Percentiles rank a stretch among this genome's conserved stretches.
These are phyloP conservation scores for Eupithecia vulgata DNA, from an alignment of 2,888 invertebrate species.

Conservation along the genomic window DNA sequence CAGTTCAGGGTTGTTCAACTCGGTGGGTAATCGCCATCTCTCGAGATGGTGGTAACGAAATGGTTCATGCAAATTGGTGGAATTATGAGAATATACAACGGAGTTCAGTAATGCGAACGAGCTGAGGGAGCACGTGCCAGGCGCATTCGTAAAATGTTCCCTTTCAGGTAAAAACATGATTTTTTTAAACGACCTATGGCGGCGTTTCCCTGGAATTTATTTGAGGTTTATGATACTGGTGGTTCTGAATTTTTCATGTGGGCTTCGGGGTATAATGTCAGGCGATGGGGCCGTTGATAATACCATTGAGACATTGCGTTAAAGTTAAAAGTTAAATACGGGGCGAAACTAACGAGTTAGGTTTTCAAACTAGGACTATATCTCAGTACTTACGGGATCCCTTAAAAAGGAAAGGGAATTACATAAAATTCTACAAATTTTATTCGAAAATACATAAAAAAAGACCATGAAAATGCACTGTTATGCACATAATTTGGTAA, in stretches of 20 bases:
- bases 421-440: too few species aligned
- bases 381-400: too few species aligned
- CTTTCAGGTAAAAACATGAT: slow-evolving; percentile 26
- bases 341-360: too few species aligned
- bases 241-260: slow-evolving; percentile 7
- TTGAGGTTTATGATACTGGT: slow-evolving; percentile 5
- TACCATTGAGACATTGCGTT: neutral
- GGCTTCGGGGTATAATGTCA: neutral
- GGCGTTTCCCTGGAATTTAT: slow-evolving; percentile 17
- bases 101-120: slow-evolving; percentile 22
- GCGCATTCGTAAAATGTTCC: slow-evolving; percentile 27
- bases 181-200: slow-evolving; percentile 27
- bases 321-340: too few species aligned
- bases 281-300: neutral
- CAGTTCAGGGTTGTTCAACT: slow-evolving; percentile 3
- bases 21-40: neutral
- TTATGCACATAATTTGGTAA: too few species aligned
- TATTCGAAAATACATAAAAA: too few species aligned
- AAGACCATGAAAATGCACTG: too few species aligned
- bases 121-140: slow-evolving; percentile 17
- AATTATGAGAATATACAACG: slow-evolving; percentile 18
- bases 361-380: too few species aligned
- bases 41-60: slow-evolving; percentile 17
- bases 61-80: slow-evolving; percentile 10
- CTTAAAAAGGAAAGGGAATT: too few species aligned